Evolutionary conservation across 1,140 invertebrate genomes (phyloP), one percentile per base, ranked within the genome.

Genomic region (Fopius arisanus): DNA sequence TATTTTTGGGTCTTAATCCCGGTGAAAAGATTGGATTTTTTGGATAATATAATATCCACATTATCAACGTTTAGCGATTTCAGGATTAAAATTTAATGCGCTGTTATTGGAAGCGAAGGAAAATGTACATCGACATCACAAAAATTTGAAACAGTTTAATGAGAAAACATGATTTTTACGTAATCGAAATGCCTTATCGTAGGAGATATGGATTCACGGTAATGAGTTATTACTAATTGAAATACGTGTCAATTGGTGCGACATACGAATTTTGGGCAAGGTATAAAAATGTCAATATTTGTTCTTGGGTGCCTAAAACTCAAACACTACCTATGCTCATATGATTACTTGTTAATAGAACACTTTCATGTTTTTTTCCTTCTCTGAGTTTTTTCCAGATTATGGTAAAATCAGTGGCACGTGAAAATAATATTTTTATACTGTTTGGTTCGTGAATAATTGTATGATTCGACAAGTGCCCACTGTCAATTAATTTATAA

Each of bases 101-200:
- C 12, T 7, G 12, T 37, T 37, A 37, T 37, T 12, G 2, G 33
- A 37, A 10, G 9, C 3, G 12, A 10, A 10, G 33, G 12, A 10
- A 10, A 37, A 37, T 37, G 7, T 3, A 37, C 12, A 37, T 7
- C 33, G 9, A 12, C 33, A 37, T 37, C 9, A 37, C 33, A 1
- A 10, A 37, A 37, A 37, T 7, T 37, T 37, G 3, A 72, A 59
- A 63, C 43, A 40, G 41, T 72, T 75, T 23, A 26, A 29, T 48
- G 26, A 7, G 23, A 23, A 31, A 77, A 54, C 78, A 59, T 78
- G 78, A 78, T 77, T 80, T 80, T 78, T 77, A 80, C 72, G 71
- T 33, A 67, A 77, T 74, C 72, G 70, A 78, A 62, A 70, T 79
- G 78, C 77, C 77, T 78, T 78, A 70, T 70, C 26, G 26, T 70